Percentiles rank a stretch among this genome's conserved stretches.
phyloP scores from a whole-genome alignment of 2,113 vertebrate species.

The Podarcis cretensis region DNA sequence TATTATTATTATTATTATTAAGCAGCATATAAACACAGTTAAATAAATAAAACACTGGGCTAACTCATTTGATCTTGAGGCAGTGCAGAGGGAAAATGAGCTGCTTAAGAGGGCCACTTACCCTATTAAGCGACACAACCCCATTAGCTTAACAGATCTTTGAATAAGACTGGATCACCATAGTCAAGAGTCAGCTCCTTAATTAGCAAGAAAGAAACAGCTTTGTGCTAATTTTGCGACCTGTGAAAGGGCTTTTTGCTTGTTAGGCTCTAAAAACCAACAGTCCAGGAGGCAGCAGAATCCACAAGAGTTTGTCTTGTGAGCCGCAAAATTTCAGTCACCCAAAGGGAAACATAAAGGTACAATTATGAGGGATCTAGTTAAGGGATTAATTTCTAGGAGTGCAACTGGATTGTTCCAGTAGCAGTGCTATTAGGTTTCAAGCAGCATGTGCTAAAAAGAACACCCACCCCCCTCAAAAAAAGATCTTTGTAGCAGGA shows the following conservation, averaged over 20 bases:
- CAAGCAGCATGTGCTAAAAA: background rate
- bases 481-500: background rate
- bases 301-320: background rate
- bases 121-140: background rate
- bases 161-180: background rate
- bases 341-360: background rate
- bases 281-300: background rate
- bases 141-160: background rate
- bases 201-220: background rate
- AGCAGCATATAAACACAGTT: background rate
- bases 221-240: background rate
- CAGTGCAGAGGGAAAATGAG: background rate
- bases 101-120: background rate
- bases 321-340: background rate
- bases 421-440: background rate
- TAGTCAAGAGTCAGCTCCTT: background rate
- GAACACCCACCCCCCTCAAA: too few species aligned
- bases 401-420: background rate
- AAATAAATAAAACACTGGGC: background rate
- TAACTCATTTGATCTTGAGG: background rate
- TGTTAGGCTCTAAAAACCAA: background rate
- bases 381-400: background rate
- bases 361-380: background rate
- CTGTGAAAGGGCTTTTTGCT: background rate
- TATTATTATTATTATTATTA: too few species aligned